phyloP scores from a whole-genome alignment of 1,140 invertebrate genomes.

The Drosophila athabasca region DNA sequence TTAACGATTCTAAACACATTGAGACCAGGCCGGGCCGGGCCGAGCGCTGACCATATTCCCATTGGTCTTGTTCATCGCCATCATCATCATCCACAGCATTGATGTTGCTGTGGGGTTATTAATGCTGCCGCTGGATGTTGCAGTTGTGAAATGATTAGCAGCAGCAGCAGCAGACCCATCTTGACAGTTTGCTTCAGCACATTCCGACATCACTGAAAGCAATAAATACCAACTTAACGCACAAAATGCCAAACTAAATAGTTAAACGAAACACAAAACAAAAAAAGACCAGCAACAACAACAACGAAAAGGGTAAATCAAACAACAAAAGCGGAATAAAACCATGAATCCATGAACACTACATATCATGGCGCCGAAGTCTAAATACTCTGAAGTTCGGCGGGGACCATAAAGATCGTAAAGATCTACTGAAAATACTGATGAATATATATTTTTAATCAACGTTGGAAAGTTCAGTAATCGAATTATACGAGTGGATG shows the following conservation, averaged over 20 bases:
- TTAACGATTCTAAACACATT: slow-evolving; percentile 74
- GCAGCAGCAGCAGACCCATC: slow-evolving; percentile 60
- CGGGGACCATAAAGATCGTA: no score
- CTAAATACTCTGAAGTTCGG: no score
- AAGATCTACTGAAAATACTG: no score
- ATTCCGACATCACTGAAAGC: slow-evolving; percentile 83
- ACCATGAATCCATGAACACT: no score
- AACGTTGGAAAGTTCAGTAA: no score
- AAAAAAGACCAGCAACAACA: slow-evolving; percentile 11
- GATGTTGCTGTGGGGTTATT: slow-evolving; percentile 47
- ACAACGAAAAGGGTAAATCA: slow-evolving; percentile 29
- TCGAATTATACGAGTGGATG: no score
- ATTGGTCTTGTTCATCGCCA: slow-evolving; percentile 34
- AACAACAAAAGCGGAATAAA: slow-evolving; percentile 17
- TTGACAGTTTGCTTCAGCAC: slow-evolving; percentile 65
- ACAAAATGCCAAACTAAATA: slow-evolving; percentile 83
- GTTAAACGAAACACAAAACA: slow-evolving; percentile 62
- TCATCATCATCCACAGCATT: background rate
- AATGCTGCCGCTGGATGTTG: slow-evolving; percentile 51
- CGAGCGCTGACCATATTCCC: slow-evolving; percentile 46
- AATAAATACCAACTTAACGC: slow-evolving; percentile 84
- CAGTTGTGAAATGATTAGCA: slow-evolving; percentile 76
- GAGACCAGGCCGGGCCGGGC: background rate
- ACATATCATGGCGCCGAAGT: no score
- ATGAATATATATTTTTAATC: no score